Evolutionary conservation across 2,888 invertebrate genomes (phyloP), one percentile per base, ranked within the genome.

Genomic region (Ephialtes manifestator): DNA sequence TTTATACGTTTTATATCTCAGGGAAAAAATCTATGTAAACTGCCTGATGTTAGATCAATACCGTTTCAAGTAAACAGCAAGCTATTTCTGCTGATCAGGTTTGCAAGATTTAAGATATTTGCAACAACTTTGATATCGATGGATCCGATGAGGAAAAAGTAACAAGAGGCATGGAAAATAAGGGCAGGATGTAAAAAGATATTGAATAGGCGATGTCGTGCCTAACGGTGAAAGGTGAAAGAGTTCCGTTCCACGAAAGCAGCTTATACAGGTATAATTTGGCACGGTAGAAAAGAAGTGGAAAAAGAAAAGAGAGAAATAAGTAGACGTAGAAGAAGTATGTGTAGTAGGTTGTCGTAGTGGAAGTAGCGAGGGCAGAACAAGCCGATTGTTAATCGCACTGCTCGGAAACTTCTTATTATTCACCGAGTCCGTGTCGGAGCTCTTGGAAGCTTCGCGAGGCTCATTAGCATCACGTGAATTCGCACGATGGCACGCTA

Each of bases 381-480:
- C 85, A 76, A 87, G 85, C 74, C 85, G 86, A 85, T 85, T 85
- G 85, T 85, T 82, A 85, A 85, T 85, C 85, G 85, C 58, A 55
- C 70, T 71, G 75, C 82, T 82, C 79, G 81, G 85, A 82, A 85
- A 79, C 67, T 85, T 82, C 85, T 85, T 85, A 84, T 84, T 84
- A 85, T 85, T 85, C 85, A 79, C 85, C 75, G 79, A 76, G 79
- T 46, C 75, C 68, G 51, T 63, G 78, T 74, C 74, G 65, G 65
- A 65, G 79, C 79, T 60, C 46, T 55, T 53, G 65, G 79, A 68
- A 75, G 71, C 79, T 82, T 79, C 58, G 60, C 74, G 74, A 67
- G 79, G 63, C 85, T 85, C 85, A 85, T 85, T 85, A 85, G 85
- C 85, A 85, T 85, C 85, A 80, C 85, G 82, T 85, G 82, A 85